Base-by-base conservation (phyloP, 2,113 vertebrate species). In the western clawed frog (Xenopus tropicalis) region DNA sequence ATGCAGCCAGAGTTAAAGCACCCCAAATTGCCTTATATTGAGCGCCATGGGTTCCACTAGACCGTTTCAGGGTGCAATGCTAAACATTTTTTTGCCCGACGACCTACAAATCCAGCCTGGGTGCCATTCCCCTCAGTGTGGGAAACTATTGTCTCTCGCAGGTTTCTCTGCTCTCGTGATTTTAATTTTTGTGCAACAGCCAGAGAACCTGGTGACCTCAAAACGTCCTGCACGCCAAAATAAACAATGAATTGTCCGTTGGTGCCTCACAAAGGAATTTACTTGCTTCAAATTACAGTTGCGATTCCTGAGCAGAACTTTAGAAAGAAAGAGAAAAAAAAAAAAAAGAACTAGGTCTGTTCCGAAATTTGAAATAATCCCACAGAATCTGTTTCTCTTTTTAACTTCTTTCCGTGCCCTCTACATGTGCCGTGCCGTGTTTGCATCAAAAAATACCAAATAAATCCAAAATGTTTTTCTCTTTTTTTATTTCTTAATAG, bases 381-480 rank as follows among this genome's bases (percentile, higher is more conserved):
- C 85, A 80, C 82, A 84, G 84, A 85, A 82, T 85, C 88, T 88
- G 29, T 9, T 37, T 37, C 29, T 37, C 10, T 5, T 37, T 37
- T 37, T 37, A 37, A 37, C 29, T 37, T 37, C 29, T 37, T 37
- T 37, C 29, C 29, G 10, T 37, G 29, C 29, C 29, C 5, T 37
- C 10, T 37, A 3, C 29, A 6, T 37, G 6, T 9, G 29, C 10
- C 29, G 6, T 9, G 5, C 29, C 10, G 29, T 37, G 6, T 37
- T 5, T 37, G 10, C 29, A 84, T 91, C 86, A 88, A 90, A 89
- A 91, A 91, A 91, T 89, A 87, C 89, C 86, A 89, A 84, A 88
- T 86, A 87, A 90, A 91, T 90, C 85, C 86, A 89, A 84, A 88
- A 86, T 86, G 85, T 89, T 87, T 84, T 89, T 89, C 85, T 88